Evolutionary conservation across 2,888 invertebrate genomes (phyloP).

Genomic region (Yponomeuta cagnagella): DNA sequence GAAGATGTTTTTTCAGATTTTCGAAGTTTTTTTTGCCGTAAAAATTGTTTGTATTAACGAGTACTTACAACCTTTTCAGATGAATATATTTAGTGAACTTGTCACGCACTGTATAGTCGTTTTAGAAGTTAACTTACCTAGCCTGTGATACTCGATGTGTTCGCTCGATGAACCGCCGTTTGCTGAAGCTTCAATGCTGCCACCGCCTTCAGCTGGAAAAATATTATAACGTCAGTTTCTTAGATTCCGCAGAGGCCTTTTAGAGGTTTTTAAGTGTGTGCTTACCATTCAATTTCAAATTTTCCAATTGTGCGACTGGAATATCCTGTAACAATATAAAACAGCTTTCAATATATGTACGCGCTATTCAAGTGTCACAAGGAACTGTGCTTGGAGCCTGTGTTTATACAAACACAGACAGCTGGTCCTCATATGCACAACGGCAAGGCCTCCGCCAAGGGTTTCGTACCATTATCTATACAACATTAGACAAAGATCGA

Average conservation of each 20-base stretch:
- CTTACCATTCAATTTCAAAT: slow-evolving; percentile 41
- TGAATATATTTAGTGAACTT: too few relatives aligned
- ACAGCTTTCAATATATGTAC: background rate
- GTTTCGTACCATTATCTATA: too few relatives aligned
- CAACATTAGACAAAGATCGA: too few relatives aligned
- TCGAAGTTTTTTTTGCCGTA: too few relatives aligned
- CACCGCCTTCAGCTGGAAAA: slow-evolving; percentile 5
- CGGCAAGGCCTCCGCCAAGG: background rate
- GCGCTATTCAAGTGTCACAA: too few relatives aligned
- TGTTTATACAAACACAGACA: too few relatives aligned
- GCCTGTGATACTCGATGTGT: slow-evolving; percentile 57
- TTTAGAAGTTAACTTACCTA: slow-evolving; percentile 33
- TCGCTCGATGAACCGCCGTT: slow-evolving; percentile 29
- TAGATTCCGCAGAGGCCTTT: background rate
- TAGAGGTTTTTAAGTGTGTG: background rate
- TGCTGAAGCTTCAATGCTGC: slow-evolving; percentile 18
- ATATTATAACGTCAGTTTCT: background rate
- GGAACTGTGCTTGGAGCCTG: too few relatives aligned
- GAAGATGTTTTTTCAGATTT: too few relatives aligned
- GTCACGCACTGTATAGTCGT: background rate
- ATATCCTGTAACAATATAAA: slow-evolving; percentile 52
- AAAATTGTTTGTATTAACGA: too few relatives aligned
- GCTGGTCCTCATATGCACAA: background rate
- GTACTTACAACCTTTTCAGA: too few relatives aligned
- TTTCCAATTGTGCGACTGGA: slow-evolving; percentile 62